Conservation (phyloP, 2,888 invertebrate genomes). For the Hipparchia semele region DNA sequence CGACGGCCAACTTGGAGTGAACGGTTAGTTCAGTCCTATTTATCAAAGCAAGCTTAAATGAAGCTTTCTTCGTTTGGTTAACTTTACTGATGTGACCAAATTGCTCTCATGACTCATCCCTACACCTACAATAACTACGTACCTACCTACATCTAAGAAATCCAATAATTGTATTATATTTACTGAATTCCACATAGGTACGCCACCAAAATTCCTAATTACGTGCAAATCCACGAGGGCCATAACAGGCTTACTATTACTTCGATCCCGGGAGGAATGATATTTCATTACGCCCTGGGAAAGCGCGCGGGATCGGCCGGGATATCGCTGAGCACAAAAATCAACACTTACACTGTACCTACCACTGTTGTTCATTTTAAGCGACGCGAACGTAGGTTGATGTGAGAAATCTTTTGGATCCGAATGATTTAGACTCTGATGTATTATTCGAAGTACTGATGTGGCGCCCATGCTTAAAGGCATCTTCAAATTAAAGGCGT, state of each 20-base stretch:
- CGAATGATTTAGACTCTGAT: slow-evolving; percentile 37
- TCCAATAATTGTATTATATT: slow-evolving; percentile 7
- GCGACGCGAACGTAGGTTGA: slow-evolving; percentile 14
- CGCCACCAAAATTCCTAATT: slow-evolving; percentile 40
- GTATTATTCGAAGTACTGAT: no score
- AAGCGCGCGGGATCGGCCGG: slow-evolving; percentile 54
- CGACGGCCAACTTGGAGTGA: no score
- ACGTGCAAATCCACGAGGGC: slow-evolving; percentile 50
- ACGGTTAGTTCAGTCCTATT: no score
- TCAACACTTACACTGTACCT: slow-evolving; percentile 64
- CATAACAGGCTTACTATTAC: slow-evolving; percentile 71
- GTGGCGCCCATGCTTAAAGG: no score
- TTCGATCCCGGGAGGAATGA: slow-evolving; percentile 60
- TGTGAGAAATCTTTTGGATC: slow-evolving; percentile 44
- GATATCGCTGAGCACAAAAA: slow-evolving; percentile 73
- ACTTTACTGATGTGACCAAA: no score
- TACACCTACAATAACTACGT: neutral
- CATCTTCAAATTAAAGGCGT: no score
- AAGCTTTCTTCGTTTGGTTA: no score
- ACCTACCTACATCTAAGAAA: neutral
- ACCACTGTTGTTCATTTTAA: slow-evolving; percentile 64
- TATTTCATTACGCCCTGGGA: slow-evolving; percentile 62
- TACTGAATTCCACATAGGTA: slow-evolving; percentile 3
- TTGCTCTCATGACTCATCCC: no score
- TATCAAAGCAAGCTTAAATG: no score